Evolutionary conservation across 64 coral and sea anemone genomes (phyloP).

Genomic region (Stichodactyla helianthus): DNA sequence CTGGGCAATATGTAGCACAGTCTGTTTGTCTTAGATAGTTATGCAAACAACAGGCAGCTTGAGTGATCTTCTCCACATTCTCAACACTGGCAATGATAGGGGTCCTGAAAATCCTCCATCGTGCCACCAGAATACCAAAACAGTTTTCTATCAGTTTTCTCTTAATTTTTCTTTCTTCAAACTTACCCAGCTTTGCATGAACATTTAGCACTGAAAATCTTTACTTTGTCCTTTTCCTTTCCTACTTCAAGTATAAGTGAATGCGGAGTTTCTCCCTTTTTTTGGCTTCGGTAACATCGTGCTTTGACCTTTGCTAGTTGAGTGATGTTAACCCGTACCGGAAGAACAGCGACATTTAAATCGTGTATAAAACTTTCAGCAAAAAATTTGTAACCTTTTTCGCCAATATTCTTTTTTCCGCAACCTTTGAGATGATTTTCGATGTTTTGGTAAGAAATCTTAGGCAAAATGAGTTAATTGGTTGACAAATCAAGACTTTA

Average conservation of each 20-base stretch:
- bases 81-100: slow-evolving; percentile 2
- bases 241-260: neutral
- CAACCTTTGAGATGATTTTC: neutral
- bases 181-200: neutral
- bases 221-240: neutral
- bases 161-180: too few relatives aligned
- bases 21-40: too few relatives aligned
- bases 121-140: slow-evolving; percentile 29
- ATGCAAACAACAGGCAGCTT: too few relatives aligned
- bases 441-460: neutral
- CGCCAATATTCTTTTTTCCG: neutral
- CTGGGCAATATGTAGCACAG: too few relatives aligned
- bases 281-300: slow-evolving; percentile 22
- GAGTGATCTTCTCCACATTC: slow-evolving; percentile 15
- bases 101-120: slow-evolving; percentile 26
- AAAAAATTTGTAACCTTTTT: slow-evolving; percentile 44
- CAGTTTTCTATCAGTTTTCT: slow-evolving; percentile 20
- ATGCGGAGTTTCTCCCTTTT: neutral
- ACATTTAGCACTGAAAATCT: neutral
- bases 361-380: slow-evolving; percentile 14
- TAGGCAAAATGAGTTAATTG: too few relatives aligned
- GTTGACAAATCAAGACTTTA: too few relatives aligned
- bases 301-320: neutral
- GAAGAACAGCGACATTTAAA: neutral
- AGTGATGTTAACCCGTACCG: neutral